These are phyloP conservation scores for Micromys minutus DNA, from an alignment of 2,113 vertebrate genomes.

Conservation along the genomic window DNA sequence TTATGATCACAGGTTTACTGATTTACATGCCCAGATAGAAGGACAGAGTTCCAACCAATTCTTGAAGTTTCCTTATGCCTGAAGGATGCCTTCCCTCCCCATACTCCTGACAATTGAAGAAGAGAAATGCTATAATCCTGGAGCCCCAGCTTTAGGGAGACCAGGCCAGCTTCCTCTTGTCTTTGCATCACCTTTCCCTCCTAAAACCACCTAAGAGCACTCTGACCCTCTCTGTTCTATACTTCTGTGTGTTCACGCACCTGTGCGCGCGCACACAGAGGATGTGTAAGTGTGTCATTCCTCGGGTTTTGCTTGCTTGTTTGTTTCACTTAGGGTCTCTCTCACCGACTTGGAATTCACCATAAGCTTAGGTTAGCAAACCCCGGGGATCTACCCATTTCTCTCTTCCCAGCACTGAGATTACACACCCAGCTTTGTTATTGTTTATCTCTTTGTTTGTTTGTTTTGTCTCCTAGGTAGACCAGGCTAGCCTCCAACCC, in stretches of 20 bases:
- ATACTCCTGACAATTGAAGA: not conserved
- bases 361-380: not conserved
- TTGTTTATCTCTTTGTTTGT: not conserved
- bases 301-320: not conserved
- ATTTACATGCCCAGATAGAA: not conserved
- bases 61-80: not conserved
- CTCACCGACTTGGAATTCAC: not conserved
- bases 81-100: not conserved
- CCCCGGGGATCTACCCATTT: not conserved
- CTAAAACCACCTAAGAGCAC: not conserved
- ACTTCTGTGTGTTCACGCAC: too few relatives aligned
- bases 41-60: conserved; percentile 3
- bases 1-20: not conserved
- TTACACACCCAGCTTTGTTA: not conserved
- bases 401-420: not conserved
- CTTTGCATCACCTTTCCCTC: not conserved
- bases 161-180: not conserved
- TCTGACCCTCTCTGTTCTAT: not conserved
- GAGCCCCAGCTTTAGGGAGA: not conserved
- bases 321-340: not conserved
- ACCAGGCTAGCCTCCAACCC: not conserved
- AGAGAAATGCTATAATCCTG: not conserved
- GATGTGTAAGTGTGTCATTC: not conserved
- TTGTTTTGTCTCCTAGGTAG: not conserved
- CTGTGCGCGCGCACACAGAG: not conserved